phyloP scores from a whole-genome alignment of 2,888 invertebrate species.

The Anarsia innoxiella region DNA sequence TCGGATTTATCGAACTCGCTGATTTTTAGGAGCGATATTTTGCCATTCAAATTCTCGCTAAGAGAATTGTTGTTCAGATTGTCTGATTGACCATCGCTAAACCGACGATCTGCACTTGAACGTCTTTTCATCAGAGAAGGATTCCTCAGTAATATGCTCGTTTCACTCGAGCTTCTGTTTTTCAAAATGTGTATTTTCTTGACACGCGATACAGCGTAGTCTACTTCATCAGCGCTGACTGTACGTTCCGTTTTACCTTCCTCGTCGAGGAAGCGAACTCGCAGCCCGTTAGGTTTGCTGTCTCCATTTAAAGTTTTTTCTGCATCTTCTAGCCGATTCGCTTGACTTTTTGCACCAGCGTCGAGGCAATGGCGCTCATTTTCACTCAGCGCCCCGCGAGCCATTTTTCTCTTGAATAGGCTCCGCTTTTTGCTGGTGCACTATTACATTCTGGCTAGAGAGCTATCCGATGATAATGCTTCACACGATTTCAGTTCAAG shows the following conservation, averaged over 20 bases:
- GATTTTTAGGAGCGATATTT: slow-evolving; percentile 26
- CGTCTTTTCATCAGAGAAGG: slow-evolving; percentile 59
- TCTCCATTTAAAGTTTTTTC: slow-evolving; percentile 45
- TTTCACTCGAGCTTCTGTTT: slow-evolving; percentile 69
- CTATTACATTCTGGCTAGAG: slow-evolving; percentile 40
- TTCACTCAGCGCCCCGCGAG: slow-evolving; percentile 63
- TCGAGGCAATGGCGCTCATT: slow-evolving; percentile 62
- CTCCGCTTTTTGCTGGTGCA: slow-evolving; percentile 22
- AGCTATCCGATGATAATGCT: slow-evolving; percentile 20
- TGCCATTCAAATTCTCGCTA: slow-evolving; percentile 59
- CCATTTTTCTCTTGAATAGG: slow-evolving; percentile 47
- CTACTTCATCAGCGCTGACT: slow-evolving; percentile 64
- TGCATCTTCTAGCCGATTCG: slow-evolving; percentile 50
- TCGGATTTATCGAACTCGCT: slow-evolving; percentile 38
- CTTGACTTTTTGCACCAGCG: slow-evolving; percentile 49
- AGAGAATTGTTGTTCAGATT: slow-evolving; percentile 57
- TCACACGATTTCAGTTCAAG: slow-evolving; percentile 24
- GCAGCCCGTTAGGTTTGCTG: slow-evolving; percentile 50
- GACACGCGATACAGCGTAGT: slow-evolving; percentile 57
- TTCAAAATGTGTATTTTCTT: slow-evolving; percentile 70
- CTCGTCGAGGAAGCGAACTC: slow-evolving; percentile 66
- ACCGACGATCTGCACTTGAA: slow-evolving; percentile 48
- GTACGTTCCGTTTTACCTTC: slow-evolving; percentile 68
- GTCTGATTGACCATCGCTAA: slow-evolving; percentile 46
- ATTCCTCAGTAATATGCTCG: slow-evolving; percentile 62